A percentile compares a stretch with the other conserved stretches of the same genome.
Conservation (phyloP, 2,888 invertebrate species). For the Allophyes oxyacanthae region DNA sequence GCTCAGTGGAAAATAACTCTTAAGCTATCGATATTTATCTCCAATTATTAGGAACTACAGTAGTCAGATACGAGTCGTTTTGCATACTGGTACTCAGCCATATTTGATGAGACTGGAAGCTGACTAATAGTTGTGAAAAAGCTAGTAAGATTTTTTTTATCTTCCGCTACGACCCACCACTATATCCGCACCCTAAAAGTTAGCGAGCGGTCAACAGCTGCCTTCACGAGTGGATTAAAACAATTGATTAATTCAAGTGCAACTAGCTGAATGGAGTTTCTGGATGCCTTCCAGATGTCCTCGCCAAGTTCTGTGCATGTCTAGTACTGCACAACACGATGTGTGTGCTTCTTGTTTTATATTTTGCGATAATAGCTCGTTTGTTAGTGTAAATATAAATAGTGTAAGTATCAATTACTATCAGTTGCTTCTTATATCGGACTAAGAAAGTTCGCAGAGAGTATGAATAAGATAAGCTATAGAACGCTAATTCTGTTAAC, state of each 20-base stretch:
- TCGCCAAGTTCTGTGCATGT: conserved; percentile 40
- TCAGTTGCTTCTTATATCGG: background rate
- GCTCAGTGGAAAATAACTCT: no score
- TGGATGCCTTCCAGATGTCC: conserved; percentile 74
- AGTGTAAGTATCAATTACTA: no score
- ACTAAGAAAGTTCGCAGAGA: no score
- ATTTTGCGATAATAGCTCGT: conserved; percentile 23
- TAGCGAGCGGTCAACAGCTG: conserved; percentile 78
- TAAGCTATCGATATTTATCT: no score
- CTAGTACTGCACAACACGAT: background rate
- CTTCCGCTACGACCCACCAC: conserved; percentile 46
- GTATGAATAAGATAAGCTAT: no score
- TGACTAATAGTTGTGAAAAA: no score
- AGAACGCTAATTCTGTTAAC: no score
- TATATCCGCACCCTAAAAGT: conserved; percentile 28
- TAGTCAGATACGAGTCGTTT: no score
- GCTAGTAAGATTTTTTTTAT: no score
- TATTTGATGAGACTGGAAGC: no score
- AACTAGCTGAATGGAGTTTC: conserved; percentile 75
- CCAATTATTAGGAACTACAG: no score
- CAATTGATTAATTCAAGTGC: conserved; percentile 86
- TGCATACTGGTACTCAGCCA: no score
- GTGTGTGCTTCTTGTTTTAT: conserved; percentile 21
- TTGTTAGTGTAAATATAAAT: conserved; percentile 24
- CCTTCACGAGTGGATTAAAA: conserved; percentile 78